Conservation (phyloP, 2,888 invertebrate genomes). For the Yponomeuta plumbellus region DNA sequence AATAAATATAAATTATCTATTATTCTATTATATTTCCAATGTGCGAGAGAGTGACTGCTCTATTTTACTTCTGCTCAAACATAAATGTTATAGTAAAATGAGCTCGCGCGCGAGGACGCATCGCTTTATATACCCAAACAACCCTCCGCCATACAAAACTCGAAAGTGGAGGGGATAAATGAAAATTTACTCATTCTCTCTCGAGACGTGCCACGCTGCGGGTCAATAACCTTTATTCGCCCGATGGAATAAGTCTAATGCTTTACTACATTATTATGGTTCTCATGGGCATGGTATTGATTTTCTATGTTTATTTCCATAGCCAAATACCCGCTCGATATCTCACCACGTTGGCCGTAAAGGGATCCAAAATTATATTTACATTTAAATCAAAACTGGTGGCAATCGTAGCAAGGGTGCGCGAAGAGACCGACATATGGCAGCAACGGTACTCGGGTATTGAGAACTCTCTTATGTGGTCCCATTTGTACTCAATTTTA, state of each 20-base stretch:
- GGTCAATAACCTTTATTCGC: too few species aligned
- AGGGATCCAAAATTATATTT: neutral
- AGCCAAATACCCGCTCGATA: neutral
- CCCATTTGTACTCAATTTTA: neutral
- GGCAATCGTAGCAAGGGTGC: neutral
- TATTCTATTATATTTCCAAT: too few species aligned
- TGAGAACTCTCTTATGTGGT: neutral
- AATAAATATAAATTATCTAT: too few species aligned
- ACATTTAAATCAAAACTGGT: neutral
- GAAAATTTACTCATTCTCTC: too few species aligned
- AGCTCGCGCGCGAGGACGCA: too few species aligned
- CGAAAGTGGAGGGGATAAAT: too few species aligned
- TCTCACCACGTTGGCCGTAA: neutral
- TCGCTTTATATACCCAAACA: too few species aligned
- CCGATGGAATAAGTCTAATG: neutral
- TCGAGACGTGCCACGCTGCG: too few species aligned
- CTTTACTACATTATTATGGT: neutral
- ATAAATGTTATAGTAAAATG: too few species aligned
- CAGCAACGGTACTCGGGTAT: neutral
- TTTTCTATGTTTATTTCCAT: neutral
- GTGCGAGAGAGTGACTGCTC: too few species aligned
- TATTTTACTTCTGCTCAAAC: too few species aligned
- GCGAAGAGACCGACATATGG: neutral
- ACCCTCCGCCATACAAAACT: too few species aligned
- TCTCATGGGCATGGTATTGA: neutral